Evolutionary conservation across 2,797 vertebrate species (phyloP).

Genomic region (Bufotes viridis): DNA sequence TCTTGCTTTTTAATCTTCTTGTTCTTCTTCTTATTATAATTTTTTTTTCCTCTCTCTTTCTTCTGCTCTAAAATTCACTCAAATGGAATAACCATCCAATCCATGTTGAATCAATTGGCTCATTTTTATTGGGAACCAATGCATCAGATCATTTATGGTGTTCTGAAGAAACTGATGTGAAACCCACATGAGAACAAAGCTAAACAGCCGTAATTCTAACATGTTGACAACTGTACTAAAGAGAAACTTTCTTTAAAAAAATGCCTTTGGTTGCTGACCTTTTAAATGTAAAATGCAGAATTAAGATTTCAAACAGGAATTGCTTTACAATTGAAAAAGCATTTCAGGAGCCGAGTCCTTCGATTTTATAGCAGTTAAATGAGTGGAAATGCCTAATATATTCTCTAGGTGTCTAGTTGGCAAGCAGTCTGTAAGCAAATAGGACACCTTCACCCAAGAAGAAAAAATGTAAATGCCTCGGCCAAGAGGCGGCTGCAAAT

Average conservation of each 20-base stretch:
- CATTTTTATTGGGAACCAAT: too few species aligned
- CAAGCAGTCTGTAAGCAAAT: neutral
- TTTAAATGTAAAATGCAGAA: constrained; percentile 31
- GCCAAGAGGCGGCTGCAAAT: neutral
- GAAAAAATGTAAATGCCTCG: neutral
- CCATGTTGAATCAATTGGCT: too few species aligned
- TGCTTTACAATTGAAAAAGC: constrained; percentile 29
- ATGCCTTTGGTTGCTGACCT: constrained; percentile 24
- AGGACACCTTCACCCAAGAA: neutral
- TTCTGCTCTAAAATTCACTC: too few species aligned
- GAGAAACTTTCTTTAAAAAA: constrained; percentile 6
- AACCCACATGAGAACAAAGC: neutral
- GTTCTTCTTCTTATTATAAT: too few species aligned
- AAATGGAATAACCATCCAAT: too few species aligned
- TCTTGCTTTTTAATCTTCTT: too few species aligned
- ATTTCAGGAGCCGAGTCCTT: constrained; percentile 10
- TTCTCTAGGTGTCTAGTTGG: neutral
- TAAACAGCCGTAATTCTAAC: neutral
- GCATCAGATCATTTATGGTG: neutral
- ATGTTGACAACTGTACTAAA: neutral
- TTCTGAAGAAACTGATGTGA: too few species aligned
- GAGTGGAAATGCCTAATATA: constrained; percentile 42
- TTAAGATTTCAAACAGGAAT: constrained; percentile 18
- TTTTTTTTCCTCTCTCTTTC: too few species aligned
- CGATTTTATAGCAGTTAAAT: constrained; percentile 53